phyloP scores from a whole-genome alignment of 2,113 vertebrate species.

The Macrotus californicus region DNA sequence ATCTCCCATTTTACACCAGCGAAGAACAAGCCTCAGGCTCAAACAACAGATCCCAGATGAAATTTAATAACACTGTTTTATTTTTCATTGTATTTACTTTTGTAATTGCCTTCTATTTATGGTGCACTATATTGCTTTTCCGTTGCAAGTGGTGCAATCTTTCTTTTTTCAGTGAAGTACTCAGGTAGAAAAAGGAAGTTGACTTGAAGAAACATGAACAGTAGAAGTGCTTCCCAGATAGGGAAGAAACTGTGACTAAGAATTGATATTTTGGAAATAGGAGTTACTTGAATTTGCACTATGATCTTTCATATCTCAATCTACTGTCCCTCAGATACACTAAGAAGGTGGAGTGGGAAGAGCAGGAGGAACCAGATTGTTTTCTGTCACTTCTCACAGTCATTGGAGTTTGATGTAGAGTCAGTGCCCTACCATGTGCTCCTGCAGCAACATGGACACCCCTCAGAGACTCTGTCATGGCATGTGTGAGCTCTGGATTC shows the following conservation, averaged over 20 bases:
- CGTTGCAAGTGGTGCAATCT: neutral
- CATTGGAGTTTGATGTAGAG: neutral
- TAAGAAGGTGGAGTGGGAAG: neutral
- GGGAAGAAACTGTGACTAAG: neutral
- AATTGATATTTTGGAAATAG: neutral
- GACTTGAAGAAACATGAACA: neutral
- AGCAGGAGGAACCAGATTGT: neutral
- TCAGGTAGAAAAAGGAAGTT: slow-evolving; percentile 3
- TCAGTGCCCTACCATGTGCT: accelerated
- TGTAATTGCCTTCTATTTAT: neutral
- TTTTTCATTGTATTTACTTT: neutral
- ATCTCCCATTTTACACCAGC: neutral
- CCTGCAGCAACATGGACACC: neutral
- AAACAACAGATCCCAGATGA: neutral
- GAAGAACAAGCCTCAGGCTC: neutral
- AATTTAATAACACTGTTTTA: slow-evolving; percentile 2
- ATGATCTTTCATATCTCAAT: neutral
- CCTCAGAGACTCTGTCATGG: neutral
- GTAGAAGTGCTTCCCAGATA: neutral
- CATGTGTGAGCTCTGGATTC: neutral
- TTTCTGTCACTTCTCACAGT: neutral
- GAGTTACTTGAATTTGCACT: neutral
- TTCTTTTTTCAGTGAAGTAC: neutral
- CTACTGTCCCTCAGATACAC: neutral
- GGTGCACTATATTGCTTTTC: neutral